Base-by-base conservation (phyloP, 92 coral and sea anemone genomes). In the Bergia puertoricense region DNA sequence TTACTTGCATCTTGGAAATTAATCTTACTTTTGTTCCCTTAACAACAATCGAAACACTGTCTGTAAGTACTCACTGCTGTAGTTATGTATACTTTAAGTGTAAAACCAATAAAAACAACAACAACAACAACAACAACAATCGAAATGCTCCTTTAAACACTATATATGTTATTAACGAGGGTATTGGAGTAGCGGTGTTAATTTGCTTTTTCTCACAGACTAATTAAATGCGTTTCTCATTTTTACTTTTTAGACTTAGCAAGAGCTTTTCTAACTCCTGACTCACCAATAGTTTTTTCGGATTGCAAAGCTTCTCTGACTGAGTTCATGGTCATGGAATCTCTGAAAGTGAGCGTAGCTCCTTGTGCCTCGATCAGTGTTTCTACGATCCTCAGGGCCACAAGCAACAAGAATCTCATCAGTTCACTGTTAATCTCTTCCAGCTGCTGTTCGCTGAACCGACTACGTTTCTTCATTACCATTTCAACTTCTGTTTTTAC, bases 401-500 rank as follows among this genome's bases (percentile, higher is more conserved):
- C 81, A 46, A 93, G 23, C 71, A 96, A 91, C 88, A 69, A 62
- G 1, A 91, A 57, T 37, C 98, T 89, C 68, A 73, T 77, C 50
- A 96, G 83, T 65, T 94, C 98, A 8, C 90, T 94, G 37, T 81
- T 92, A 68, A 96, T 91, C 69, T 96, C 98, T 39, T 91, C 98
- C 82, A 93, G 77, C 57, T 96, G 94, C 51, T 96, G 98, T 0
- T 94, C 93, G 48, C 98, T 92, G 90, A 93, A 90, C 73, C 97
- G 86, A 23, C 30, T 15, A 5, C 95, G 88, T 10, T 8, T 7
- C 87, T 62, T 48, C 96, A 89, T 89, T 20, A 94, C 86, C 78
- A 93, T 89, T 3, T 62, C 46, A 42, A 72, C 85, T 7, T 93
- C 85, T 41, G 89, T 68, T n/a, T 86, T 22, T 45, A 90, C 81